phyloP scores from a whole-genome alignment of 2,113 vertebrate species.

The Silurus glanis region DNA sequence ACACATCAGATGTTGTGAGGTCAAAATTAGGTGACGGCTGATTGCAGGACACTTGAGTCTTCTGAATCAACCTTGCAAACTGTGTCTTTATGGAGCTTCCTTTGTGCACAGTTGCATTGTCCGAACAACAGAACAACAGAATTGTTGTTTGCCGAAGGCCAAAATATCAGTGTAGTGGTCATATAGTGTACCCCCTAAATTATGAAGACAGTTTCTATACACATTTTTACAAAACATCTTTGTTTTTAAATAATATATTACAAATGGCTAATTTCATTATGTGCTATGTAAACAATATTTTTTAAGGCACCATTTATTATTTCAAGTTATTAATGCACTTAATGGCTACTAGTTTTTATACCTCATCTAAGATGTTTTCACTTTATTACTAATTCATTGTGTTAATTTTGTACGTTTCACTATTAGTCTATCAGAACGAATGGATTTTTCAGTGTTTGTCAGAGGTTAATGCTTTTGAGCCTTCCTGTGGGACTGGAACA shows the following conservation, averaged over 20 bases:
- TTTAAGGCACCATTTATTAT: not conserved
- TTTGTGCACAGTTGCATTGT: too few species aligned
- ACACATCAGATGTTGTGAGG: too few species aligned
- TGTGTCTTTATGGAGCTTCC: too few species aligned
- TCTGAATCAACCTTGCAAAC: too few species aligned
- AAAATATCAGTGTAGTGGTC: not conserved
- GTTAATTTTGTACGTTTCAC: not conserved
- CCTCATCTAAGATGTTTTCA: not conserved
- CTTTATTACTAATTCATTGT: not conserved
- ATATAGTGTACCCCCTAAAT: not conserved
- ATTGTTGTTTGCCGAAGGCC: not conserved
- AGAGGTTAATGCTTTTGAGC: slow-evolving; percentile 16
- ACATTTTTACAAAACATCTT: too few species aligned
- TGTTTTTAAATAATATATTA: not conserved
- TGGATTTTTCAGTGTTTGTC: slow-evolving; percentile 12
- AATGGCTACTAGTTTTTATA: too few species aligned
- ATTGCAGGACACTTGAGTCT: too few species aligned
- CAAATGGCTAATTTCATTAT: too few species aligned
- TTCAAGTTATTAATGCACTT: not conserved
- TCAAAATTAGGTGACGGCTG: too few species aligned
- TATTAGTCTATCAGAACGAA: slow-evolving; percentile 24
- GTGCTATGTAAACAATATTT: not conserved
- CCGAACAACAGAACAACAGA: not conserved
- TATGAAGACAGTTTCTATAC: too few species aligned
- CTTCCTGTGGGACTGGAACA: slow-evolving; percentile 19